Evolutionary conservation across 2,113 vertebrate species (phyloP).

Genomic region (Lanius ludovicianus): DNA sequence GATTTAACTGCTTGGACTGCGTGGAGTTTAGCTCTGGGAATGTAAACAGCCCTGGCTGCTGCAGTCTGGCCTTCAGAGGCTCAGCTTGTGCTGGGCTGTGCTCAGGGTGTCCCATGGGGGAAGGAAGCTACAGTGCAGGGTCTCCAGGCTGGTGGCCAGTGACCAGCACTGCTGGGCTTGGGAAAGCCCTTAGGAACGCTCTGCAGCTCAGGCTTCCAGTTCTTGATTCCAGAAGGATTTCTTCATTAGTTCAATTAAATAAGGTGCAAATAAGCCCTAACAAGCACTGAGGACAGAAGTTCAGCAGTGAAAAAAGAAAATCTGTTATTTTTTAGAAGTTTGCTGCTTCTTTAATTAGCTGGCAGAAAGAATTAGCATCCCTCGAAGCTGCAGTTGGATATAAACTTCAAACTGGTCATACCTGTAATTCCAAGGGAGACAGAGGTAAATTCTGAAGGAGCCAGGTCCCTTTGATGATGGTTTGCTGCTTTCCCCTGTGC

Average conservation of each 20-base stretch:
- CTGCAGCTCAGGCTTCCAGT: background rate
- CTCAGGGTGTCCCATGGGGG: rapidly evolving
- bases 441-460: background rate
- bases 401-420: background rate
- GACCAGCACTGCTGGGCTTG: background rate
- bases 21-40: background rate
- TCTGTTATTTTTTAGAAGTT: background rate
- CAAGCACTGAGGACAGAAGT: background rate
- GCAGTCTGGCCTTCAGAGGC: background rate
- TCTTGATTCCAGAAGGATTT: background rate
- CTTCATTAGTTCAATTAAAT: background rate
- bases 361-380: background rate
- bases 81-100: background rate
- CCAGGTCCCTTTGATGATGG: background rate
- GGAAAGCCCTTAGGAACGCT: background rate
- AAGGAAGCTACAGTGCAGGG: background rate
- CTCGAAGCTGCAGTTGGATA: background rate
- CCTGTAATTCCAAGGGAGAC: background rate
- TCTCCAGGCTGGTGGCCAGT: background rate
- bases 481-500: background rate
- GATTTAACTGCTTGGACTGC: background rate
- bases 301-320: background rate
- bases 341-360: background rate
- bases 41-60: background rate
- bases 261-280: background rate